Evolutionary conservation across 2,797 vertebrate species (phyloP).

Genomic region (Allobates femoralis): DNA sequence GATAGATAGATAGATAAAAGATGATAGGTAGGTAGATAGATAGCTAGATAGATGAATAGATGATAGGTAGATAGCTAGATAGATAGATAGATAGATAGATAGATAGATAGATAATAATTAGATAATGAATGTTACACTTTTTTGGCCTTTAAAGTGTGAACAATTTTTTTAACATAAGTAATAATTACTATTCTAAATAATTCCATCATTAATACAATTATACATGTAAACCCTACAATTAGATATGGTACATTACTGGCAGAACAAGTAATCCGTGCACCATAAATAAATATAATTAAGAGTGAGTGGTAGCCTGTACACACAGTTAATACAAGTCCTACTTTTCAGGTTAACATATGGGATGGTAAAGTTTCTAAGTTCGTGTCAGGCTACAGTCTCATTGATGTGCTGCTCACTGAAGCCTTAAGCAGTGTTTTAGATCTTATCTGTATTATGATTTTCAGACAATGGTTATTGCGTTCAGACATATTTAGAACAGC

Average conservation of each 20-base stretch:
- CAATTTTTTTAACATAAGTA: background rate
- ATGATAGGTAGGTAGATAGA: too few relatives aligned
- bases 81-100: too few relatives aligned
- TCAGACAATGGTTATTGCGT: background rate
- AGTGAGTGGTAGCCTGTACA: background rate
- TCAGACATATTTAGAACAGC: conserved; percentile 25
- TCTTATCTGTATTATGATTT: background rate
- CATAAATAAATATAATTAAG: conserved; percentile 27
- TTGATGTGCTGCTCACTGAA: background rate
- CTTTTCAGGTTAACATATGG: conserved; percentile 12
- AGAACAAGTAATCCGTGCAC: background rate
- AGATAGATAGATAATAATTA: too few relatives aligned
- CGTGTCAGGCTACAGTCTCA: background rate
- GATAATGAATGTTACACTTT: background rate
- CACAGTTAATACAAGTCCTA: background rate
- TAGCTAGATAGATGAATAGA: too few relatives aligned
- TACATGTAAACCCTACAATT: background rate
- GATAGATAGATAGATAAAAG: too few relatives aligned
- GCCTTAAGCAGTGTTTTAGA: background rate
- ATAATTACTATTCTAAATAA: background rate
- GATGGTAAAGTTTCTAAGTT: background rate
- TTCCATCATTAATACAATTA: background rate
- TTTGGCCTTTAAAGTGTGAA: background rate
- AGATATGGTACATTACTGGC: background rate
- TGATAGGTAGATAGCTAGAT: too few relatives aligned